Evolutionary conservation across 2,113 vertebrate species (phyloP).

Genomic region (Nymphicus hollandicus): DNA sequence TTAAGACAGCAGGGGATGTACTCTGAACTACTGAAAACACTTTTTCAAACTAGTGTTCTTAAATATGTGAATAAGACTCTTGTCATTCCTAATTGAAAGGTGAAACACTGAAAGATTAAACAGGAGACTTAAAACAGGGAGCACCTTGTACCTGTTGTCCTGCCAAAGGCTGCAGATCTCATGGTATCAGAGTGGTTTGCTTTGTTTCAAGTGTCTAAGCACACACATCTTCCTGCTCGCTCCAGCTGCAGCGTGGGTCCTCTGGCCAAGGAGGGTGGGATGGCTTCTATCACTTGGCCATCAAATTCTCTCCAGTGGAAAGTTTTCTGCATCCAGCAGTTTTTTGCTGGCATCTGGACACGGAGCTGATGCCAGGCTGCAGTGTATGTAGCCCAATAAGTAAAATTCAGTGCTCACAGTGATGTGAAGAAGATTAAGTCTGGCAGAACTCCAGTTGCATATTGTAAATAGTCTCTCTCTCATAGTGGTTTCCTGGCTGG

Average conservation of each 20-base stretch:
- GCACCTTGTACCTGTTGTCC: background rate
- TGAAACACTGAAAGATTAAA: background rate
- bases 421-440: background rate
- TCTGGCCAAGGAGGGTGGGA: background rate
- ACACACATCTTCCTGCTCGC: background rate
- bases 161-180: background rate
- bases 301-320: background rate
- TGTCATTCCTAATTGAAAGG: background rate
- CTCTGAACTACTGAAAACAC: background rate
- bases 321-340: background rate
- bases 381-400: background rate
- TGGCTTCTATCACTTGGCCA: background rate
- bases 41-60: background rate
- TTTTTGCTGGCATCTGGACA: background rate
- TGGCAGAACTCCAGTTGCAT: background rate
- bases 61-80: background rate
- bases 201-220: background rate
- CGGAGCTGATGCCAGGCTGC: background rate
- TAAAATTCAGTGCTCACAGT: background rate
- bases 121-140: background rate
- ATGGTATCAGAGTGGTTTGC: background rate
- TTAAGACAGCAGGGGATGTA: background rate
- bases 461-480: background rate
- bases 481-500: background rate
- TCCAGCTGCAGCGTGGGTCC: background rate